Conservation (phyloP, 2,888 invertebrate genomes). For the Gibbula magus region DNA sequence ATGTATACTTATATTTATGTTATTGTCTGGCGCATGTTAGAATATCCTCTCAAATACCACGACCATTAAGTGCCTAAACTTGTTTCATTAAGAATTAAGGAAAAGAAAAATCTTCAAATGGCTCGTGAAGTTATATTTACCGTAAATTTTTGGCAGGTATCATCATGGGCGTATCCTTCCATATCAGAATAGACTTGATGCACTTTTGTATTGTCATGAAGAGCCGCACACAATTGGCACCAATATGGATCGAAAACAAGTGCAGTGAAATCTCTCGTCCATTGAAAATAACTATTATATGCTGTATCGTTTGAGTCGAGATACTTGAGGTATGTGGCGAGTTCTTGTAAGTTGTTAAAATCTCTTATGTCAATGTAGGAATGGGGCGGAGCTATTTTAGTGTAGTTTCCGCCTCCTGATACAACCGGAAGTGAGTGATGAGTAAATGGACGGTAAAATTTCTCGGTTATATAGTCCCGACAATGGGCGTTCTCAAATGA, state of each 20-base stretch:
- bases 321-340: constrained; percentile 3
- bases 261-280: background rate
- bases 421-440: constrained; percentile 5
- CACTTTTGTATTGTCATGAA: background rate
- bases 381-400: background rate
- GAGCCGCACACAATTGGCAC: constrained; percentile 12
- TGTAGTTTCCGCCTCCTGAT: constrained; percentile 13
- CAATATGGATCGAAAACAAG: background rate
- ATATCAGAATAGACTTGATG: constrained; percentile 21
- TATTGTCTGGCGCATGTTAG: too few species aligned
- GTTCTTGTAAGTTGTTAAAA: background rate
- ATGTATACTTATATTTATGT: too few species aligned
- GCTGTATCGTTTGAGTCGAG: constrained; percentile 19
- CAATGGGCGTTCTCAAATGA: constrained; percentile 24
- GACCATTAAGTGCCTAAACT: too few species aligned
- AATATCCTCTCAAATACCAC: too few species aligned
- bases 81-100: too few species aligned
- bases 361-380: constrained; percentile 24
- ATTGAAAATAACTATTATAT: constrained; percentile 26
- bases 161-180: background rate
- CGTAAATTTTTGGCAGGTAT: constrained; percentile 20
- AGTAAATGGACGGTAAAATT: background rate
- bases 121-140: too few species aligned
- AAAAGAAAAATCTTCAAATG: too few species aligned
- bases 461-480: constrained; percentile 26